Conservation (phyloP, 1,140 invertebrate genomes). For the Bicyclus anynana region DNA sequence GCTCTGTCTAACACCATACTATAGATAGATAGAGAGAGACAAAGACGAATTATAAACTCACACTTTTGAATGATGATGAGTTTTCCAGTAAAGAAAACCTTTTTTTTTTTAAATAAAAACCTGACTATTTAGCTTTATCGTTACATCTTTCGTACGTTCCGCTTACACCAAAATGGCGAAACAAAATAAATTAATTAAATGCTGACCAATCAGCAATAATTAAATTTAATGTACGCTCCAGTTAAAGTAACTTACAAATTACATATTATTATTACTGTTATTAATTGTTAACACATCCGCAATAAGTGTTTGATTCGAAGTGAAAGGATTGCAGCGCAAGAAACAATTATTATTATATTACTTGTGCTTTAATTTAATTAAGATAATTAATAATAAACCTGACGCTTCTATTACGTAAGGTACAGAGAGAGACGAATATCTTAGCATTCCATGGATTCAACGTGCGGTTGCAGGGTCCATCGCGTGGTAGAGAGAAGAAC, state of each 20-base stretch:
- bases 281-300: conserved; percentile 19
- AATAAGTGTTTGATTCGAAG: conserved; percentile 16
- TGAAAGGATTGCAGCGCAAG: conserved; percentile 16
- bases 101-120: too few species aligned
- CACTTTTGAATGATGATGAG: too few species aligned
- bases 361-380: conserved; percentile 1
- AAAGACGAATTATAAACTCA: too few species aligned
- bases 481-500: too few species aligned
- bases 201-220: not conserved
- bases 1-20: too few species aligned
- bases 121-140: too few species aligned
- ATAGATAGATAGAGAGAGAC: too few species aligned
- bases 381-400: conserved; percentile 9
- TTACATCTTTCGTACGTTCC: conserved; percentile 4
- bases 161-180: not conserved
- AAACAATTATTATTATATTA: not conserved
- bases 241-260: not conserved
- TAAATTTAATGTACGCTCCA: not conserved
- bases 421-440: too few species aligned
- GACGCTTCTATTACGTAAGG: conserved; percentile 12
- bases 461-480: too few species aligned
- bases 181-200: too few species aligned
- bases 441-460: too few species aligned
- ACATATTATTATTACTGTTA: not conserved
- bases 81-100: too few species aligned